Conservation (phyloP, 1,140 invertebrate genomes). For the Drosophila aff. region DNA sequence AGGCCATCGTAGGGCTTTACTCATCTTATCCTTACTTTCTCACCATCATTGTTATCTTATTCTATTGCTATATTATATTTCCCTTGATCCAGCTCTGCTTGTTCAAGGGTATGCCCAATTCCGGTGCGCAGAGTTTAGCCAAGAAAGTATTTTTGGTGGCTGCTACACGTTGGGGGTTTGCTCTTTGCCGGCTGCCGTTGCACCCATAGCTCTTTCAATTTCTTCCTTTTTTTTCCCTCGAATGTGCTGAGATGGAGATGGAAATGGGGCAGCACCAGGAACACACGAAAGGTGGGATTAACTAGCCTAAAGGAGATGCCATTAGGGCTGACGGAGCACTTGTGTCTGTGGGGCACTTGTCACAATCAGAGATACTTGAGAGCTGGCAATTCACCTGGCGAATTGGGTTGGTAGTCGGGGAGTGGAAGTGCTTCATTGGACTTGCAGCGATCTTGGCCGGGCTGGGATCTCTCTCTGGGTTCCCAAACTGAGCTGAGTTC, state of each 20-base stretch:
- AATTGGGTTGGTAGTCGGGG: not conserved
- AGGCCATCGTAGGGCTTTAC: not conserved
- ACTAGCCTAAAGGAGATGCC: conserved; percentile 23
- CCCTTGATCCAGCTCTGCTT: not conserved
- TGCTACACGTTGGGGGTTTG: conserved; percentile 21
- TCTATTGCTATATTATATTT: not conserved
- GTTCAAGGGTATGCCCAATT: conserved; percentile 10
- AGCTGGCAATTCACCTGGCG: conserved; percentile 43
- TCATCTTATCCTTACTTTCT: too few relatives aligned
- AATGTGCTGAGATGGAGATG: conserved; percentile 6
- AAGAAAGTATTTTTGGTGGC: conserved; percentile 26
- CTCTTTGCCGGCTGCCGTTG: conserved; percentile 23
- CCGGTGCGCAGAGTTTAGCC: not conserved
- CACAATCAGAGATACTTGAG: conserved; percentile 53
- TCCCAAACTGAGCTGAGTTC: too few relatives aligned
- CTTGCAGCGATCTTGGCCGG: conserved; percentile 7
- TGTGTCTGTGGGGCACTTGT: conserved; percentile 22
- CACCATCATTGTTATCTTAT: not conserved
- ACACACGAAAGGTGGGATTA: conserved; percentile 59
- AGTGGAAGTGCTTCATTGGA: conserved; percentile 7
- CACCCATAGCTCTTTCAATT: conserved; percentile 49
- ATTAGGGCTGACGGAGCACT: conserved; percentile 22
- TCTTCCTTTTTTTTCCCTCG: conserved; percentile 7
- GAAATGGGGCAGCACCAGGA: conserved; percentile 9
- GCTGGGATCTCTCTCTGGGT: conserved; percentile 4